A percentile compares a stretch with the other conserved stretches of the same genome.
These are phyloP conservation scores for Rhombomys opimus DNA, from an alignment of 2,113 vertebrate genomes.

Conservation along the genomic window DNA sequence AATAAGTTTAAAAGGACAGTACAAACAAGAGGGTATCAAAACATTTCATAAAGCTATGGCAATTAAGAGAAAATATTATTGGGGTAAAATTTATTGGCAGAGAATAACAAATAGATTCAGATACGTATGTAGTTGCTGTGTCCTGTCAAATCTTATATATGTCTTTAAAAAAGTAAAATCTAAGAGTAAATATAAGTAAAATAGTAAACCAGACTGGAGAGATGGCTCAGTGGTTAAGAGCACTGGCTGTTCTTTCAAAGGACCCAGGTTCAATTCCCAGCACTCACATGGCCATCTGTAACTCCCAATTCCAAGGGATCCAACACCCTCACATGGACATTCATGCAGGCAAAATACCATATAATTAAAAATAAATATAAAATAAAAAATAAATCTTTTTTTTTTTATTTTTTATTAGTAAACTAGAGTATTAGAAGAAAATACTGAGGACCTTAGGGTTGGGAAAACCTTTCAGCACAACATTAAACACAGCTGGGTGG, in stretches of 20 bases:
- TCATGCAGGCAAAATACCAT: too few relatives aligned
- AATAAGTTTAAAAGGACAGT: background rate
- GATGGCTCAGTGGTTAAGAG: too few relatives aligned
- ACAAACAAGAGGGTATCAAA: background rate
- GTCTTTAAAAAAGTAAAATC: constrained; percentile 28
- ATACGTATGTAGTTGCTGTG: background rate
- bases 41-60: background rate
- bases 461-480: background rate
- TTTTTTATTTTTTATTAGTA: too few relatives aligned
- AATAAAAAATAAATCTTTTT: too few relatives aligned
- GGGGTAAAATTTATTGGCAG: background rate
- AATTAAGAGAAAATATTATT: background rate
- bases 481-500: background rate
- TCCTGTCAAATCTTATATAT: background rate
- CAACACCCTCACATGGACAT: too few relatives aligned
- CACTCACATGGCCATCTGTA: too few relatives aligned
- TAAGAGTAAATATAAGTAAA: background rate
- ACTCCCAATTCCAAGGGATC: too few relatives aligned
- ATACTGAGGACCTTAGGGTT: background rate
- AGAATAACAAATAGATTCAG: background rate
- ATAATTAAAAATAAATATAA: too few relatives aligned
- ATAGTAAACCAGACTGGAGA: too few relatives aligned
- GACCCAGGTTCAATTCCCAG: too few relatives aligned
- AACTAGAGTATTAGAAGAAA: background rate
- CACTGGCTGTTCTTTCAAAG: too few relatives aligned